Evolutionary conservation across 1,140 invertebrate species (phyloP).

Genomic region (Danaus melanippus): DNA sequence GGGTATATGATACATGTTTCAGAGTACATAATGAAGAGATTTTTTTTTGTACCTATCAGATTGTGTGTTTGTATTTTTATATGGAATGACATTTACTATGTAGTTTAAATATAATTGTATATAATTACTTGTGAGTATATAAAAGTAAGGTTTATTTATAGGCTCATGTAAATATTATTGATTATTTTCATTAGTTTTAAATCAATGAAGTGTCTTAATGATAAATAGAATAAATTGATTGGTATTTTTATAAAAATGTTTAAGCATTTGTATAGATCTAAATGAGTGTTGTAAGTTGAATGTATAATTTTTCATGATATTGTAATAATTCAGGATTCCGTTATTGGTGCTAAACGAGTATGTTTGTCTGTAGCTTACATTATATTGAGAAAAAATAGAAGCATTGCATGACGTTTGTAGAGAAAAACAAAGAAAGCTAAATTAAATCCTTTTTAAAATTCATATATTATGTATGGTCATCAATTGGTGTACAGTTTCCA

Average conservation of each 20-base stretch:
- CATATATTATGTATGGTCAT: too few relatives aligned
- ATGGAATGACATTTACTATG: slow-evolving; percentile 18
- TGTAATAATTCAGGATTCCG: slow-evolving; percentile 14
- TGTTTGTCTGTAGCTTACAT: too few relatives aligned
- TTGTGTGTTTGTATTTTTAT: slow-evolving; percentile 24
- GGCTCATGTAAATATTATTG: slow-evolving; percentile 14
- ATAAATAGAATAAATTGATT: slow-evolving; percentile 18
- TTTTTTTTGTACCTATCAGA: slow-evolving; percentile 2
- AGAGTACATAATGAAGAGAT: too few relatives aligned
- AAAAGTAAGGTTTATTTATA: slow-evolving; percentile 8
- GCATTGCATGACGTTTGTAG: too few relatives aligned
- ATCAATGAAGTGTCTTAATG: slow-evolving; percentile 20
- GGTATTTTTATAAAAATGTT: slow-evolving; percentile 22
- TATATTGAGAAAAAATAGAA: too few relatives aligned
- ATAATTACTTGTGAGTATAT: slow-evolving; percentile 11
- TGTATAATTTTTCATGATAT: slow-evolving; percentile 7
- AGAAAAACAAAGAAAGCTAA: too few relatives aligned
- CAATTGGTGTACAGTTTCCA: too few relatives aligned
- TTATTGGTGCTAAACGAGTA: slow-evolving; percentile 17
- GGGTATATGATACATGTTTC: too few relatives aligned
- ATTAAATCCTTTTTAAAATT: too few relatives aligned
- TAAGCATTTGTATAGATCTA: slow-evolving; percentile 9
- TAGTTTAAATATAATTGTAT: slow-evolving; percentile 11
- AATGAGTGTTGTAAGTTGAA: not conserved
- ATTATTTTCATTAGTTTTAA: slow-evolving; percentile 11